Conservation (phyloP, 2,888 invertebrate genomes). For the Spodoptera littoralis region DNA sequence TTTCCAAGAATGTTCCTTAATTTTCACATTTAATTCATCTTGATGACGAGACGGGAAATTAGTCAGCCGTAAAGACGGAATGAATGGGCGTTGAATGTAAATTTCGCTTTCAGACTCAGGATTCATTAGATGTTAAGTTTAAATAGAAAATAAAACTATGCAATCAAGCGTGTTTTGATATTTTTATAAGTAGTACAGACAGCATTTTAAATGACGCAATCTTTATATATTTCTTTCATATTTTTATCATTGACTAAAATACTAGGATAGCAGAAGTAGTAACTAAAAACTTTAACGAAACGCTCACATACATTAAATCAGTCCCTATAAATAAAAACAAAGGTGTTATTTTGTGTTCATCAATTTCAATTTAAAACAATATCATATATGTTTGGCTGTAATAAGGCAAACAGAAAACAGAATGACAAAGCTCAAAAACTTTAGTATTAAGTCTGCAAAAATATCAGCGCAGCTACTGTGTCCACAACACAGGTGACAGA, state of each 20-base stretch:
- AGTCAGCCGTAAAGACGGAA: constrained; percentile 27
- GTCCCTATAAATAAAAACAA: too few species aligned
- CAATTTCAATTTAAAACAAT: not conserved
- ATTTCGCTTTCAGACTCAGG: too few species aligned
- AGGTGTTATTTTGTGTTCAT: not conserved
- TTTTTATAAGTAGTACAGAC: not conserved
- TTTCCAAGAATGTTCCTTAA: too few species aligned
- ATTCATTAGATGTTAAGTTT: not conserved
- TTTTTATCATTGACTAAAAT: too few species aligned
- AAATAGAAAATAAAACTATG: constrained; percentile 10
- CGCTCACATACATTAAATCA: too few species aligned
- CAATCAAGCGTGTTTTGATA: constrained; percentile 19
- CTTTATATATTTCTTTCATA: too few species aligned
- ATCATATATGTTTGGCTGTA: constrained; percentile 26
- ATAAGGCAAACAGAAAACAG: constrained; percentile 62
- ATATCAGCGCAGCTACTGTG: constrained; percentile 62
- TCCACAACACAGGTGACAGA: constrained; percentile 71
- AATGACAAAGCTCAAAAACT: constrained; percentile 61
- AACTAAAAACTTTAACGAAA: too few species aligned
- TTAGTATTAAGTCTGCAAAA: constrained; percentile 66
- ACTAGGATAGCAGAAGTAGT: too few species aligned
- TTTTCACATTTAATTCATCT: too few species aligned
- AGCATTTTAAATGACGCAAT: not conserved
- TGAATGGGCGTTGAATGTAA: constrained; percentile 6
- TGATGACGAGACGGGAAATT: constrained; percentile 21